Conservation (phyloP, 2,113 vertebrate genomes). For the Brevimyrus niger region DNA sequence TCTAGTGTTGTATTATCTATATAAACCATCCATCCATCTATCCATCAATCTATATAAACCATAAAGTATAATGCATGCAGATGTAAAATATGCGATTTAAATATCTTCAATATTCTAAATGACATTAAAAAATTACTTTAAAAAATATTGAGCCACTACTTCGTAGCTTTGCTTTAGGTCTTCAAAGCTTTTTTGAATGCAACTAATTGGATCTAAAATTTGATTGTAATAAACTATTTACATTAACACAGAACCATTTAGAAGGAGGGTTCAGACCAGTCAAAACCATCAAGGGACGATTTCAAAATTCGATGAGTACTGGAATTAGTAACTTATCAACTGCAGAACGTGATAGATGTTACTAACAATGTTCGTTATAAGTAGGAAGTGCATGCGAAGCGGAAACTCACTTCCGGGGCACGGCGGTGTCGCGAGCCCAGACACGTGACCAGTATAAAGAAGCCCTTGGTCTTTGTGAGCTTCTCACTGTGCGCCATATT, state of each 20-base stretch:
- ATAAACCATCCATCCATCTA: no score
- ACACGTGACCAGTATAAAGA: slow-evolving; percentile 11
- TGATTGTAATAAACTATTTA: background rate
- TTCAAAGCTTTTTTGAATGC: background rate
- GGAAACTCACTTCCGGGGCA: background rate
- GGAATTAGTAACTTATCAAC: background rate
- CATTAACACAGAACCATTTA: background rate
- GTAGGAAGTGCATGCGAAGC: background rate
- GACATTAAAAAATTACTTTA: background rate
- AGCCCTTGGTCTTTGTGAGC: background rate
- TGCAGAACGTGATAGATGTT: background rate
- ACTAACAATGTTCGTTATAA: background rate
- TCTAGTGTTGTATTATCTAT: no score
- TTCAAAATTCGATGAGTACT: background rate
- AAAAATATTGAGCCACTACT: background rate
- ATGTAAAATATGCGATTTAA: background rate
- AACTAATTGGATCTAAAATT: background rate
- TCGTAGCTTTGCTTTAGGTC: background rate
- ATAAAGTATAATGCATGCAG: background rate
- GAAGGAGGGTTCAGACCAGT: background rate
- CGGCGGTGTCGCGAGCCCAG: background rate
- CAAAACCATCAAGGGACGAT: background rate
- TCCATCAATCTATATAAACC: no score
- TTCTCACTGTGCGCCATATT: slow-evolving; percentile 7
- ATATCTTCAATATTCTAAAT: background rate